Conservation (phyloP, 1,140 invertebrate species). For the Phymorhynchus buccinoides region DNA sequence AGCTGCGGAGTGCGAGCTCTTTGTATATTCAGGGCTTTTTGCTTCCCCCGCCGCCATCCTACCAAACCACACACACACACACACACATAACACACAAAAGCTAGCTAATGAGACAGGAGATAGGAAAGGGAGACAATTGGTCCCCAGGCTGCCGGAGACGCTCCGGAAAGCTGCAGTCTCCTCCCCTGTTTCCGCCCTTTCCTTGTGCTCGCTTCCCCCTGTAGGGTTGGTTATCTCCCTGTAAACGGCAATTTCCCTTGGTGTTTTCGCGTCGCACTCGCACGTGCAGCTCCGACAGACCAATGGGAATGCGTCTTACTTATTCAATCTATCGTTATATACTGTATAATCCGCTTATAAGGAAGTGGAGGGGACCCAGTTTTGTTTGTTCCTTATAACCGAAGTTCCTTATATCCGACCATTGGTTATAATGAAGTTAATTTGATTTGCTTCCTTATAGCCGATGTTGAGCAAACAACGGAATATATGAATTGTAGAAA, state of each 20-base stretch:
- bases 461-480: too few species aligned
- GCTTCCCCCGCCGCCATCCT: too few species aligned
- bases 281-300: neutral
- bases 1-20: too few species aligned
- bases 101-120: neutral
- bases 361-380: neutral
- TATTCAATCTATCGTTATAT: neutral
- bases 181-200: neutral
- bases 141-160: neutral
- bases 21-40: too few species aligned
- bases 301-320: neutral
- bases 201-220: neutral
- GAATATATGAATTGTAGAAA: too few species aligned
- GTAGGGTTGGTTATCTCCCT: constrained; percentile 15
- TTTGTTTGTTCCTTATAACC: too few species aligned
- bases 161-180: neutral
- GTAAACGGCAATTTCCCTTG: constrained; percentile 17
- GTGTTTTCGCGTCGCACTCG: neutral
- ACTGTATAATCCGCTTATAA: neutral
- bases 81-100: neutral
- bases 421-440: neutral
- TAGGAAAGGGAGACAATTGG: neutral
- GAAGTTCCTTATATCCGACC: too few species aligned
- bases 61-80: too few species aligned
- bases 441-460: neutral